Evolutionary conservation across 2,888 invertebrate genomes (phyloP).

Genomic region (Epinotia bilunana): DNA sequence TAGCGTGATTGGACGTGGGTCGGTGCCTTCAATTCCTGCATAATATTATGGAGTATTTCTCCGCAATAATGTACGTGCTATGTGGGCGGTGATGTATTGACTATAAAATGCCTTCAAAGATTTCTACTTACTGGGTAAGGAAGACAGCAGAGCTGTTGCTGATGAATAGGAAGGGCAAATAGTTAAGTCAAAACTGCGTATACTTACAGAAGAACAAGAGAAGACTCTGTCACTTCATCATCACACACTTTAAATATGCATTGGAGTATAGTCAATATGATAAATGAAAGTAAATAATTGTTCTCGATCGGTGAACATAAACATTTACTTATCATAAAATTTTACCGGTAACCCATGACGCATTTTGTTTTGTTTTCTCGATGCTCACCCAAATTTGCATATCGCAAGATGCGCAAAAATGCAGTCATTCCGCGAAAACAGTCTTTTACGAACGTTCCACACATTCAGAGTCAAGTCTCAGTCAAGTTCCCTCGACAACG

Average conservation of each 20-base stretch:
- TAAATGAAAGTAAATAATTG: not conserved
- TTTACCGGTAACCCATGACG: constrained; percentile 1
- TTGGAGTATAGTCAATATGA: too few relatives aligned
- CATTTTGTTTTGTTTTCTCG: constrained; percentile 12
- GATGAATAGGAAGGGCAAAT: not conserved
- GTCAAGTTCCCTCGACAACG: constrained; percentile 18
- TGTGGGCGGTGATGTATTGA: constrained; percentile 73
- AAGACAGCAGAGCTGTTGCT: not conserved
- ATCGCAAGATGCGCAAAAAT: constrained; percentile 13
- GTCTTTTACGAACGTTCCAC: not conserved
- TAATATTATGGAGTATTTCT: constrained; percentile 68
- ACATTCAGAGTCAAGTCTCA: not conserved
- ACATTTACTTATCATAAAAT: constrained; percentile 6
- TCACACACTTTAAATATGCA: not conserved
- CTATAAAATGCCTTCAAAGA: constrained; percentile 72
- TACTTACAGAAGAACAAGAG: too few relatives aligned
- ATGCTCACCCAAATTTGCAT: constrained; percentile 28
- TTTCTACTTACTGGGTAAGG: constrained; percentile 54
- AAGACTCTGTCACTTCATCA: too few relatives aligned
- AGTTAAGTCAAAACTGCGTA: not conserved
- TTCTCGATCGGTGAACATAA: not conserved
- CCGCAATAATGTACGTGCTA: constrained; percentile 58
- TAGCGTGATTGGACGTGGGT: constrained; percentile 49
- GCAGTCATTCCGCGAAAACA: constrained; percentile 11
- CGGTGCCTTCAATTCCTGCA: constrained; percentile 53